Evolutionary conservation across 2,888 invertebrate genomes (phyloP), one percentile per base, ranked within the genome.

Genomic region (Campoplex nolae): DNA sequence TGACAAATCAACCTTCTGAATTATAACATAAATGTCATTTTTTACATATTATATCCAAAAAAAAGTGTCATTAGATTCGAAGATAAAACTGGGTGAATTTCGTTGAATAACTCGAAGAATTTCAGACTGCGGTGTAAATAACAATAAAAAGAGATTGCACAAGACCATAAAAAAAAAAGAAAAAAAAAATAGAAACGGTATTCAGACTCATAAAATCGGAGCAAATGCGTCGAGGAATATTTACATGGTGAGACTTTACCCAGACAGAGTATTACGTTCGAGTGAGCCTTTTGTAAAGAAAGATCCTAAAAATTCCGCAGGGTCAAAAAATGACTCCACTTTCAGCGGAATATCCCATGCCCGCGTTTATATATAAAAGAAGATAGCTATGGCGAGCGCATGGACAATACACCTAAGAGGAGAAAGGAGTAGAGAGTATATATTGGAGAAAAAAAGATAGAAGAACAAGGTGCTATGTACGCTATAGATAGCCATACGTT

Each of bases 391-490:
- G 32, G 32, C 0, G 62, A 62, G 6, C 18, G 1, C 32, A 58
- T 58, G 58, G 58, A 58, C 58, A 58, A 28, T 58, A 58, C 58
- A 58, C 28, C 18, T 51, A n/a, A 58, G 28, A 58, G 58, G 11
- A 11, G 38, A 38, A 38, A 38, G 38, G 1, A 28, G 28, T 13
- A 28, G 28, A 11, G 58, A 28, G 58, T 2, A 32, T 0, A 16
- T 13, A 42, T 42, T 42, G 32, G 62, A 16, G 6, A 16, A 62
- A 32, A 42, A 42, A 42, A 11, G 32, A 62, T 16, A 32, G 32
- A 62, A 16, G 6, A 28, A 62, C 62, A 62, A 62, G 62, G 62
- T 62, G 62, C 62, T 32, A 62, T 62, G 62, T 62, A 62, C 13
- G 3, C 62, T 32, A 68, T 68, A 68, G 38, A 42, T 68, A 68